Conservation (phyloP, 2,113 vertebrate species). For the Siphamia tubifer region DNA sequence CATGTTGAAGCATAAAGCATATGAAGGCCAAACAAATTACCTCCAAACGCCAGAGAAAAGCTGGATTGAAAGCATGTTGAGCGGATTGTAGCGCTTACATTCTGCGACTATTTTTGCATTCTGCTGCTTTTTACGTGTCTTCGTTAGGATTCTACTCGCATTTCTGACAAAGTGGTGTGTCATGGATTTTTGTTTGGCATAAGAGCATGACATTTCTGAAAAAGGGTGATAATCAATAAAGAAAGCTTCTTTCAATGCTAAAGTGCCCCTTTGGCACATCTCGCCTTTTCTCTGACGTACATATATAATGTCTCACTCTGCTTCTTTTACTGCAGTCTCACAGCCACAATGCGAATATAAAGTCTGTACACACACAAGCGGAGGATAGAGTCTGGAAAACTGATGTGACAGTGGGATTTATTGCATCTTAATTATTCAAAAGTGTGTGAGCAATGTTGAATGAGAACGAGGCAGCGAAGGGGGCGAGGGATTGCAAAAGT, state of each 20-base stretch:
- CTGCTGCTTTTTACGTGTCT: neutral
- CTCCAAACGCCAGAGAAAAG: slow-evolving; percentile 18
- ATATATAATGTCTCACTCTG: neutral
- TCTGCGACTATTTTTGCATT: slow-evolving; percentile 3
- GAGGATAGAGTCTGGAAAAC: slow-evolving; percentile 25
- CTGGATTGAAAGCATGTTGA: slow-evolving; percentile 2
- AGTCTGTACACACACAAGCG: neutral
- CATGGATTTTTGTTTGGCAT: slow-evolving; percentile 17
- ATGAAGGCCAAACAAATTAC: slow-evolving; percentile 24
- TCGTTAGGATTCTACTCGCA: neutral
- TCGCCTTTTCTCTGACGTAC: neutral
- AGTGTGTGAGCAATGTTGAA: slow-evolving; percentile 33
- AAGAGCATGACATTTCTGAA: neutral
- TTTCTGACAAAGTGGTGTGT: neutral
- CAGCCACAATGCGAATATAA: neutral
- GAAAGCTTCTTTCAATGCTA: slow-evolving; percentile 6
- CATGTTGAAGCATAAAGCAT: slow-evolving; percentile 5
- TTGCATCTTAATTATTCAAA: slow-evolving; percentile 68
- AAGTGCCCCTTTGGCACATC: neutral
- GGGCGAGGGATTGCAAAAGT: neutral
- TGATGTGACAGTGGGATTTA: slow-evolving; percentile 61
- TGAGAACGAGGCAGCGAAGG: neutral
- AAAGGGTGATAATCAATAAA: slow-evolving; percentile 20
- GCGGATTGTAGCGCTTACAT: slow-evolving; percentile 13
- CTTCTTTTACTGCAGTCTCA: neutral